phyloP scores from a whole-genome alignment of 2,797 vertebrate genomes.

The Cryptoblepharus egeriae region DNA sequence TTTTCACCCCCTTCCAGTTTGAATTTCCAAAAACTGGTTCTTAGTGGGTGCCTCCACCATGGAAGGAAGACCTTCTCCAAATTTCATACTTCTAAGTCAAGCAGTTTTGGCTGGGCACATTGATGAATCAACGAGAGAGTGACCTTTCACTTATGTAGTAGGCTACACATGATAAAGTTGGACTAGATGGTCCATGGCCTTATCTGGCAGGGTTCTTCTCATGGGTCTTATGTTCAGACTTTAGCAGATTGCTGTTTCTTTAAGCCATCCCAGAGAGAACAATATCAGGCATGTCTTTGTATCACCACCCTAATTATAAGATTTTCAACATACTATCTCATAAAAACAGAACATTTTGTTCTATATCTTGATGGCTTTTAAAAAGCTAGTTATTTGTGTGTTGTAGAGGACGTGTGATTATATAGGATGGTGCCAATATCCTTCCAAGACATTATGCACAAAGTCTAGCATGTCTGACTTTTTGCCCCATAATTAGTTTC shows the following conservation, averaged over 20 bases:
- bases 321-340: conserved; percentile 48
- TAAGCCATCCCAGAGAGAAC: conserved; percentile 2
- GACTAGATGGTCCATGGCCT: too few species aligned
- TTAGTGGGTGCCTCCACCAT: too few species aligned
- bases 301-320: conserved; percentile 14
- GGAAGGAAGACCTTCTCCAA: too few species aligned
- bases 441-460: conserved; percentile 70
- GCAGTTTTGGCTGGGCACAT: too few species aligned
- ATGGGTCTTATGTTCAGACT: background rate
- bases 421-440: conserved; percentile 73
- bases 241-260: background rate
- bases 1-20: too few species aligned
- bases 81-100: too few species aligned
- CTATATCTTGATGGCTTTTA: conserved; percentile 49
- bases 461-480: conserved; percentile 74
- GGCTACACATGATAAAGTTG: too few species aligned
- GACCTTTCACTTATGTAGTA: too few species aligned
- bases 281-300: conserved; percentile 19
- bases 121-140: too few species aligned
- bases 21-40: too few species aligned
- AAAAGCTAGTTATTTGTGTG: conserved; percentile 63
- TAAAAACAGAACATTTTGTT: conserved; percentile 61
- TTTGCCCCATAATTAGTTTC: conserved; percentile 79
- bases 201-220: too few species aligned
- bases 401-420: conserved; percentile 69